These are phyloP conservation scores for Spilarctia lutea DNA, from an alignment of 2,888 invertebrate genomes.

Conservation along the genomic window DNA sequence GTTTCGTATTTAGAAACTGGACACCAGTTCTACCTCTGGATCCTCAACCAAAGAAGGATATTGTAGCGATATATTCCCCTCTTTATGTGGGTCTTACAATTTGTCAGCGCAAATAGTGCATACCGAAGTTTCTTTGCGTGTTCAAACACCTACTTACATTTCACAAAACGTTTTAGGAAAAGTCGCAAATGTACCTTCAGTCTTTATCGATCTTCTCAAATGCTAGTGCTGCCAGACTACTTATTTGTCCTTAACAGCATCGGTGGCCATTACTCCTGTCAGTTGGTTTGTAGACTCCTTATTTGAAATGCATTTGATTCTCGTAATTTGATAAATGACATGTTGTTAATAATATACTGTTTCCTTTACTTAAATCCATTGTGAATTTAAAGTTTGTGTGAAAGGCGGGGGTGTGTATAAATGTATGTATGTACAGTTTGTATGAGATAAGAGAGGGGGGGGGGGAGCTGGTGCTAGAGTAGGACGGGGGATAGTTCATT, in stretches of 20 bases:
- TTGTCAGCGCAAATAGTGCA: too few relatives aligned
- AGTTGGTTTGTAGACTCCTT: not conserved
- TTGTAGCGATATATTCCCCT: too few relatives aligned
- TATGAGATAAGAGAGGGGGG: slow-evolving; percentile 23
- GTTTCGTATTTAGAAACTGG: too few relatives aligned
- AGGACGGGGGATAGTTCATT: slow-evolving; percentile 35
- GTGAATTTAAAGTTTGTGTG: slow-evolving; percentile 13
- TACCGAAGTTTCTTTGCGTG: too few relatives aligned
- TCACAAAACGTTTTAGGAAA: too few relatives aligned
- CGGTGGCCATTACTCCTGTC: not conserved
- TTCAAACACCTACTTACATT: too few relatives aligned
- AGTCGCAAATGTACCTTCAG: too few relatives aligned
- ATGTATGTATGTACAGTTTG: slow-evolving; percentile 30
- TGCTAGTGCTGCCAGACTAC: not conserved
- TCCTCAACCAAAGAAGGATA: too few relatives aligned
- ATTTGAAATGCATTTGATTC: not conserved
- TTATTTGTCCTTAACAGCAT: too few relatives aligned
- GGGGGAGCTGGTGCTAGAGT: slow-evolving; percentile 56
- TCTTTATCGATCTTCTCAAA: not conserved
- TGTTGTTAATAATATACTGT: not conserved
- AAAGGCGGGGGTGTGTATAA: slow-evolving; percentile 5
- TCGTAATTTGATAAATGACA: slow-evolving; percentile 2
- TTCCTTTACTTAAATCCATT: not conserved
- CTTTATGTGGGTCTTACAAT: too few relatives aligned
- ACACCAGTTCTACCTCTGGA: too few relatives aligned